Conservation (phyloP, 2,797 vertebrate species). For the Betta splendens region DNA sequence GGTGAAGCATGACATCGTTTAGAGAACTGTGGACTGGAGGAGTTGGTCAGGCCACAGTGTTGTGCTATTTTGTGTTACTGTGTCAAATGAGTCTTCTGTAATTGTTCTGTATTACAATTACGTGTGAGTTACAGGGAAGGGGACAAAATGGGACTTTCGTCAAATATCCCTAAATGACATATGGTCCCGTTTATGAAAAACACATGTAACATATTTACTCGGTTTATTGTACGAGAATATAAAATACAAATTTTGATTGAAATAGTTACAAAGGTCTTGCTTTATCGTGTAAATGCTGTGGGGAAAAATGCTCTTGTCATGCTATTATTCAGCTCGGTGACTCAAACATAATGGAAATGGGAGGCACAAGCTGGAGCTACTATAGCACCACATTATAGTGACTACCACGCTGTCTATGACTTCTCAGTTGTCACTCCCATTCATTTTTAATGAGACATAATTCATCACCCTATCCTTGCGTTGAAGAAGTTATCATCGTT, state of each 20-base stretch:
- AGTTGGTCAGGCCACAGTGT: neutral
- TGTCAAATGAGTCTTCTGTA: constrained; percentile 1
- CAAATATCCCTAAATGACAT: too few species aligned
- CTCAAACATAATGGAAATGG: neutral
- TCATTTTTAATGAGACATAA: constrained; percentile 68
- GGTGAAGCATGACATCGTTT: constrained; percentile 9
- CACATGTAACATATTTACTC: too few species aligned
- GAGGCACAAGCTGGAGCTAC: constrained; percentile 3
- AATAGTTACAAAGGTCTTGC: too few species aligned
- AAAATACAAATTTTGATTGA: too few species aligned
- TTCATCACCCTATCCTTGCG: constrained; percentile 55
- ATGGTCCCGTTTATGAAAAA: too few species aligned
- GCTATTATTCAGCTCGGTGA: constrained; percentile 6
- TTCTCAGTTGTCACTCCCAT: constrained; percentile 42
- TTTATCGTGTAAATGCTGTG: too few species aligned
- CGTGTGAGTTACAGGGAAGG: neutral
- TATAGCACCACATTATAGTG: constrained; percentile 16
- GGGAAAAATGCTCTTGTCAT: too few species aligned
- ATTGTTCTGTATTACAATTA: neutral
- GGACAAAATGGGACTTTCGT: too few species aligned
- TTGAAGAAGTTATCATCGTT: constrained; percentile 60
- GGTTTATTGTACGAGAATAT: too few species aligned
- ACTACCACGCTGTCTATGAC: constrained; percentile 23
- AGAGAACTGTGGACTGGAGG: constrained; percentile 5
- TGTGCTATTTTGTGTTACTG: neutral